Percentiles rank a stretch among this genome's conserved stretches.
Evolutionary conservation across 2,888 invertebrate genomes (phyloP).

Genomic region (Cosmia trapezina): DNA sequence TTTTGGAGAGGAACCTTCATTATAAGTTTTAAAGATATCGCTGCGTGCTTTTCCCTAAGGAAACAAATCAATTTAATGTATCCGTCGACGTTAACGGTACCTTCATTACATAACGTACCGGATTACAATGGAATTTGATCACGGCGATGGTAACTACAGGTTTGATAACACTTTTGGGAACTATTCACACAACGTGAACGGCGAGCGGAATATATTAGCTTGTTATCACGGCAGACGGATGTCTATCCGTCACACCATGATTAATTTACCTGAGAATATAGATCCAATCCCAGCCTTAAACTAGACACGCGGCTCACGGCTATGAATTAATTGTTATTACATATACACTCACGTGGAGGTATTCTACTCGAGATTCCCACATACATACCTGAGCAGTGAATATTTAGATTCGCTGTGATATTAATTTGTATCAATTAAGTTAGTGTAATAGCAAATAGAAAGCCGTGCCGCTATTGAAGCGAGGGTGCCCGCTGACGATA

Average conservation of each 20-base stretch:
- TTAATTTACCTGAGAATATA: conserved; percentile 56
- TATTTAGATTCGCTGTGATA: conserved; percentile 54
- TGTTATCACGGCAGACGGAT: conserved; percentile 26
- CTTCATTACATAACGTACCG: conserved; percentile 37
- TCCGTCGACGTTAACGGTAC: conserved; percentile 34
- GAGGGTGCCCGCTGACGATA: conserved; percentile 73
- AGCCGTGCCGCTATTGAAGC: conserved; percentile 72
- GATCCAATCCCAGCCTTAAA: conserved; percentile 52
- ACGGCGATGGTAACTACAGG: conserved; percentile 12
- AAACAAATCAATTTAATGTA: conserved; percentile 61
- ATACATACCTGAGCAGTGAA: conserved; percentile 30
- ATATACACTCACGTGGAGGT: conserved; percentile 20
- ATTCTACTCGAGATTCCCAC: conserved; percentile 30
- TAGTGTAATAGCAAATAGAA: conserved; percentile 69
- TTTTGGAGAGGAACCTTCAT: conserved; percentile 59
- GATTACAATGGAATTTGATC: conserved; percentile 29
- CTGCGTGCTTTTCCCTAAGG: conserved; percentile 58
- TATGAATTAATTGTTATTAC: conserved; percentile 62
- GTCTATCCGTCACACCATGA: conserved; percentile 51
- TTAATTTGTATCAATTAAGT: conserved; percentile 68
- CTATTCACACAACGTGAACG: conserved; percentile 18
- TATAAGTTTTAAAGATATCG: conserved; percentile 67
- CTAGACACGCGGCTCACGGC: conserved; percentile 47
- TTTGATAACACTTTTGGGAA: conserved; percentile 29
- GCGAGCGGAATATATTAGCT: conserved; percentile 37